Evolutionary conservation across 2,797 vertebrate species (phyloP).

Genomic region (Sylvilagus floridanus): DNA sequence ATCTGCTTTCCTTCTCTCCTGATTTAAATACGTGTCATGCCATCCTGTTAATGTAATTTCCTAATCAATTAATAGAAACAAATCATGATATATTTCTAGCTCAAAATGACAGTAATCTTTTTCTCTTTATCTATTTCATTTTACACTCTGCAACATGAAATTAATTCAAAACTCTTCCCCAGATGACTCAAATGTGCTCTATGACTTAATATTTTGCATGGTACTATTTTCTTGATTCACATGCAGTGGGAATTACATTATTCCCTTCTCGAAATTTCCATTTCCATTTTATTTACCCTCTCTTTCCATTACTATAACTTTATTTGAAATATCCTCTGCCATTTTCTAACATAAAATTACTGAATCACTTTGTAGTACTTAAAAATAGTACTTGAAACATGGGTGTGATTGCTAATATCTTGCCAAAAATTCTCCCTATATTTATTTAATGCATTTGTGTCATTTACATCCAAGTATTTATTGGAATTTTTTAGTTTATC

Average conservation of each 20-base stretch:
- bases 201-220: not conserved
- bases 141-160: not conserved
- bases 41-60: not conserved
- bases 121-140: not conserved
- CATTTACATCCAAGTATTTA: not conserved
- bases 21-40: not conserved
- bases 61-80: not conserved
- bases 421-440: not conserved
- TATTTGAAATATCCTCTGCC: not conserved
- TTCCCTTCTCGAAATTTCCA: not conserved
- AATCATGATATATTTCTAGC: not conserved
- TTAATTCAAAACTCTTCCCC: not conserved
- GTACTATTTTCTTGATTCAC: not conserved
- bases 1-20: not conserved
- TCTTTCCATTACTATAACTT: not conserved
- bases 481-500: not conserved
- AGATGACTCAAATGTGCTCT: not conserved
- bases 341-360: not conserved
- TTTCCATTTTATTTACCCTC: not conserved
- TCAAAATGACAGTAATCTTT: not conserved
- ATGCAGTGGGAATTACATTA: not conserved
- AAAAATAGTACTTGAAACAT: not conserved
- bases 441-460: not conserved
- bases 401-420: not conserved
- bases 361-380: not conserved